Base-by-base conservation (phyloP, 30 jellyfish, hydroid and myxozoan genomes). In the Hydractinia symbiolongicarpus region DNA sequence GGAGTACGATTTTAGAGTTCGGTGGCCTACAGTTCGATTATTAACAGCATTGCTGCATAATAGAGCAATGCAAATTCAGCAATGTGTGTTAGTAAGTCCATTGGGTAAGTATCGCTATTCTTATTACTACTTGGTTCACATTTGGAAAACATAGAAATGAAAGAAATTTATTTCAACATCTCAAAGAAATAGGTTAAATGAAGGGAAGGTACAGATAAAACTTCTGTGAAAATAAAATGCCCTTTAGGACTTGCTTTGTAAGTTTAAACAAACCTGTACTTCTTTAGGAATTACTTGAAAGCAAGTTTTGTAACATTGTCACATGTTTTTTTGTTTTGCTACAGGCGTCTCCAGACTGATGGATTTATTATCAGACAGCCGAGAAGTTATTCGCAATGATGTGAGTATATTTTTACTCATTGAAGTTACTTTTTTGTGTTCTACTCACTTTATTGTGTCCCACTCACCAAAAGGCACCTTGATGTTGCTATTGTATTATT, bases 1-100 rank as follows among this genome's bases (percentile, higher is more conserved):
- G 97, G 97, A 90, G 83, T 90, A 90, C 78, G 97, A 90, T 77
- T 90, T 90, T 57, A 68, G 95, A 8, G 95, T 90, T 7, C 86
- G 97, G 56, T 90, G 97, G 97, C 95, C 97, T 3, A 81, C 97
- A 49, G 97, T 90, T 55, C 91, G 89, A n/a, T 75, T 90, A 9
- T 79, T 90, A 66, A 84, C 95, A 79, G 79, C 82, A 20, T 77
- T 90, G 55, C 79, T 90, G 72, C 77, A 75, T 49, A 90, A 85
- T 73, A 86, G 90, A 82, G 95, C 87, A 50, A 74, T 79, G 53
- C 95, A 82, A 56, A 84, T 90, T 7, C 97, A 90, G 77, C 97
- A 90, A 79, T 84, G 85, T 14, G 90, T 90, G 61, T 72, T 90
- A 7, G 97, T 90, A 58, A 90, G 97, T 64, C 97, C 97, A 5